Evolutionary conservation across 1,140 invertebrate genomes (phyloP).

Genomic region (Drosophila micromelanica): DNA sequence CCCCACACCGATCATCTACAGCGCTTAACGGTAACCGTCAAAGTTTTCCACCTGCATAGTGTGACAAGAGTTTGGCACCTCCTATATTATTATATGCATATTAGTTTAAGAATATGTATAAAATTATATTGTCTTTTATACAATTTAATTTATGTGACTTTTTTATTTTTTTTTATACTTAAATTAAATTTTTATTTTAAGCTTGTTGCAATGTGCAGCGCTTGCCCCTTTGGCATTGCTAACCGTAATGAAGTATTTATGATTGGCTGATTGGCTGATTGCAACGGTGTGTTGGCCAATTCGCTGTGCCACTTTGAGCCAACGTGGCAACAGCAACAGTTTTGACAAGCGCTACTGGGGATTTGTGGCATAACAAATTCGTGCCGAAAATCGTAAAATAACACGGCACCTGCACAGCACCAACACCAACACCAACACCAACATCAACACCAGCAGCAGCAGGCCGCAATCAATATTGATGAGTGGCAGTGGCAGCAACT

Average conservation of each 20-base stretch:
- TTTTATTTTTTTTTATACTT: neutral
- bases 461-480: constrained; percentile 55
- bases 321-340: constrained; percentile 27
- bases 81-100: too few relatives aligned
- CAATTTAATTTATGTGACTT: neutral
- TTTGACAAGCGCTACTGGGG: constrained; percentile 73
- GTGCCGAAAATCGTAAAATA: constrained; percentile 66
- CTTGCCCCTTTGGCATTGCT: constrained; percentile 20
- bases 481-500: constrained; percentile 51
- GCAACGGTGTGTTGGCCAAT: constrained; percentile 50
- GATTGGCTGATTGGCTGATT: constrained; percentile 64
- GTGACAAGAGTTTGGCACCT: too few relatives aligned
- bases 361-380: constrained; percentile 82
- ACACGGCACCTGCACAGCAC: constrained; percentile 35
- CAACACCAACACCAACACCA: neutral
- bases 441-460: neutral
- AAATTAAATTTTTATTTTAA: neutral
- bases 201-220: constrained; percentile 10
- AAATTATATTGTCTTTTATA: neutral
- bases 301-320: constrained; percentile 21
- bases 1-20: too few relatives aligned
- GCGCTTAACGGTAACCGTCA: neutral
- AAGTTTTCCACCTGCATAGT: constrained; percentile 11
- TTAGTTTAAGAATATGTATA: neutral
- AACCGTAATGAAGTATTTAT: constrained; percentile 77